Evolutionary conservation across 2,888 invertebrate genomes (phyloP), one percentile per base, ranked within the genome.

Genomic region (Cabera pusaria): DNA sequence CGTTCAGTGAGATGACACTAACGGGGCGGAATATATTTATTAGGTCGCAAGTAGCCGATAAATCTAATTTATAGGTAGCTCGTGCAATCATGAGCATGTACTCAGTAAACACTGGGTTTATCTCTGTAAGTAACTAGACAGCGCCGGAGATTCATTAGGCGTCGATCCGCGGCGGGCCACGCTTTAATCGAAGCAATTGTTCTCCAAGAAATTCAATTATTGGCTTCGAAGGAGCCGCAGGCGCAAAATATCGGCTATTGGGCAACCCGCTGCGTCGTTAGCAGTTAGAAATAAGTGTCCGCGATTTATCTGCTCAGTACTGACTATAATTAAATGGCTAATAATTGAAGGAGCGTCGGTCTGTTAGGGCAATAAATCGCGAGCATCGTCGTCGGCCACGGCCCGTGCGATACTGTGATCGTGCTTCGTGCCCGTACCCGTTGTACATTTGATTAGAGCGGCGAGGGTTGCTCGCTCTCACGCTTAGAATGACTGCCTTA

Each of bases 171-270:
- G 85, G 80, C 76, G 74, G 68, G 67, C 69, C 67, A 66, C 72
- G 72, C 76, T 74, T 79, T 87, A 87, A 84, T 87, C 83, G 85
- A 78, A 75, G 83, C 86, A 84, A 87, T 88, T 86, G 87, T 87
- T 88, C 86, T 81, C 70, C 53, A 57, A 74, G 82, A 87, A 87
- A 86, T 85, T 85, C 83, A 86, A 86, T 87, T 87, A 84, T 82
- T 79, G 73, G 63, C n/a, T 61, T 69, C 18, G 33, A 60, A 64
- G 29, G 28, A 71, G 71, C 68, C 62, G 64, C 67, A 50, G 64
- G 63, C 68, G 70, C 70, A 62, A 74, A 80, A 76, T 74, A 74
- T 72, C 67, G 72, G 58, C 69, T 71, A 76, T 80, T 79, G 75
- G 68, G 72, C 76, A 79, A 81, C 70, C 68, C 59, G 70, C 68